Evolutionary conservation across 2,113 vertebrate species (phyloP).

Genomic region (Prionailurus viverrinus): DNA sequence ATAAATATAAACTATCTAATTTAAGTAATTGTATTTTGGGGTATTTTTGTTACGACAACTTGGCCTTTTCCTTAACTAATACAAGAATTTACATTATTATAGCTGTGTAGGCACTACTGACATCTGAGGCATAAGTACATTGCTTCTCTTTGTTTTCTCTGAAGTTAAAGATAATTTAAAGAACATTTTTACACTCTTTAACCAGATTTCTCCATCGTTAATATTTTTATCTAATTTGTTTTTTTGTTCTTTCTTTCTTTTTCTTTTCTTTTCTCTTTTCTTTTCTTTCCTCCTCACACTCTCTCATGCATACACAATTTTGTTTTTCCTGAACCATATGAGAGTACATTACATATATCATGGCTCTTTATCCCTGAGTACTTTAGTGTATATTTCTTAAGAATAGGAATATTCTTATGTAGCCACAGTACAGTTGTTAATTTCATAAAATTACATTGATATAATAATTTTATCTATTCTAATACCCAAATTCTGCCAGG

Average conservation of each 20-base stretch:
- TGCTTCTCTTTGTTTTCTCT: not conserved
- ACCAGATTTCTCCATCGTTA: not conserved
- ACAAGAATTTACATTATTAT: not conserved
- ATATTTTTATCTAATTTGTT: slow-evolving; percentile 10
- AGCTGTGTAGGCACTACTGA: not conserved
- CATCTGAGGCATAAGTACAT: not conserved
- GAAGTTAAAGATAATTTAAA: not conserved
- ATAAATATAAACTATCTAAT: not conserved
- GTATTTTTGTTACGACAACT: not conserved
- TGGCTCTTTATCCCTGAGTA: not conserved
- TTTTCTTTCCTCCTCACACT: not conserved
- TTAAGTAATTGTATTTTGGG: not conserved
- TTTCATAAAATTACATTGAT: not conserved
- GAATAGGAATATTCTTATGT: not conserved
- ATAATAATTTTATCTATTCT: not conserved
- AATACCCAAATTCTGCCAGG: not conserved
- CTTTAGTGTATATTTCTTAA: not conserved
- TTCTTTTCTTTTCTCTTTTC: not conserved
- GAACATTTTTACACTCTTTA: not conserved
- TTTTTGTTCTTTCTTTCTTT: not conserved
- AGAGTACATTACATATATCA: not conserved
- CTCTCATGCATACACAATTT: not conserved
- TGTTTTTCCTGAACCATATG: not conserved
- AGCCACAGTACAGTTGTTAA: not conserved
- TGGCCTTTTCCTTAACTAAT: not conserved